phyloP scores from a whole-genome alignment of 2,888 invertebrate species.

The Noctua janthina region DNA sequence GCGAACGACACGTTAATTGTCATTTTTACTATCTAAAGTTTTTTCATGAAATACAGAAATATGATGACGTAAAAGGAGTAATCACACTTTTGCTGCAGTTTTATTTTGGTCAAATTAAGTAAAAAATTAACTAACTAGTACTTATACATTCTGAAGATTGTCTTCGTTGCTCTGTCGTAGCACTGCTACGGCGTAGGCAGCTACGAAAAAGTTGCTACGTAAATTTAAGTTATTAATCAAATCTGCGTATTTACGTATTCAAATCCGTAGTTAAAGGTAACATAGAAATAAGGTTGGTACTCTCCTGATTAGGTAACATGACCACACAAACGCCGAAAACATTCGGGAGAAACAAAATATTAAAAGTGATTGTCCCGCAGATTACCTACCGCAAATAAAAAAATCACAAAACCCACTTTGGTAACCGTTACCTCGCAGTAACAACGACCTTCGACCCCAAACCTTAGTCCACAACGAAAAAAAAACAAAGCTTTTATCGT shows the following conservation, averaged over 20 bases:
- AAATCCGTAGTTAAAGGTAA: background rate
- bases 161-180: slow-evolving; percentile 13
- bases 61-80: background rate
- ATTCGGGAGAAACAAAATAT: slow-evolving; percentile 2
- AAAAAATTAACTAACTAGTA: background rate
- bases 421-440: slow-evolving; percentile 68
- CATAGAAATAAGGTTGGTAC: background rate
- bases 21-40: no score
- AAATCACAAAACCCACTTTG: slow-evolving; percentile 16
- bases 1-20: background rate
- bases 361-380: slow-evolving; percentile 1
- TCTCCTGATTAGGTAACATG: background rate
- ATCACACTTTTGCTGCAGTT: background rate
- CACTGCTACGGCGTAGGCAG: slow-evolving; percentile 47
- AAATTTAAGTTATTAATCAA: background rate
- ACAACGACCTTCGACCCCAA: slow-evolving; percentile 71
- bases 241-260: background rate
- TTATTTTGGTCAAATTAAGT: background rate
- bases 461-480: slow-evolving; percentile 63
- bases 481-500: slow-evolving; percentile 63
- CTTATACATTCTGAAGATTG: background rate
- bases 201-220: slow-evolving; percentile 1
- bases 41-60: background rate
- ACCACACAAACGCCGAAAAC: background rate
- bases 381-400: slow-evolving; percentile 30